phyloP scores from a whole-genome alignment of 2,113 vertebrate genomes.

The Pelusios castaneus region DNA sequence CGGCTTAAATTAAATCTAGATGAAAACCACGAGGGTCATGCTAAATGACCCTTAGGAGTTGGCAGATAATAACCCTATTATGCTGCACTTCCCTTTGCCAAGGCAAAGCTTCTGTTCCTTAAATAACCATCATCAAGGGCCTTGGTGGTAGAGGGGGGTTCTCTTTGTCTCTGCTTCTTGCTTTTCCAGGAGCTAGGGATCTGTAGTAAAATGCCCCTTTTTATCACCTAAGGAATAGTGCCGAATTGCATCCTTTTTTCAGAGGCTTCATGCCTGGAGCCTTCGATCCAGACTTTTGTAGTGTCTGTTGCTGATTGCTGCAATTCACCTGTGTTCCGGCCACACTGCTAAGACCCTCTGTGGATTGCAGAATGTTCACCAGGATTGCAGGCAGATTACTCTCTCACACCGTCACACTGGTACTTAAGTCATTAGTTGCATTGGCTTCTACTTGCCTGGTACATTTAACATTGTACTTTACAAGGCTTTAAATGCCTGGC shows the following conservation, averaged over 20 bases:
- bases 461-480: neutral
- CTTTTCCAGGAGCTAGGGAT: neutral
- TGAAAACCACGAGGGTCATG: neutral
- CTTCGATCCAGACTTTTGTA: conserved; percentile 20
- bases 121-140: neutral
- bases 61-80: neutral
- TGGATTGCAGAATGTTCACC: neutral
- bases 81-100: neutral
- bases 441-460: neutral
- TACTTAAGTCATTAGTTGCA: neutral
- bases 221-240: neutral
- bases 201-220: neutral
- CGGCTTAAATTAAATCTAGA: neutral
- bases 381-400: neutral
- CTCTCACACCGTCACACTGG: neutral
- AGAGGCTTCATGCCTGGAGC: neutral
- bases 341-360: neutral
- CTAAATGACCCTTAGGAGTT: neutral
- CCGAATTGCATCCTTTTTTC: neutral
- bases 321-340: neutral
- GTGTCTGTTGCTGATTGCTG: neutral
- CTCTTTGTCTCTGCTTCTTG: neutral
- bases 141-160: neutral
- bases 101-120: neutral
- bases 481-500: neutral